Base-by-base conservation (phyloP, 2,113 vertebrate species). In the Macrotus californicus region DNA sequence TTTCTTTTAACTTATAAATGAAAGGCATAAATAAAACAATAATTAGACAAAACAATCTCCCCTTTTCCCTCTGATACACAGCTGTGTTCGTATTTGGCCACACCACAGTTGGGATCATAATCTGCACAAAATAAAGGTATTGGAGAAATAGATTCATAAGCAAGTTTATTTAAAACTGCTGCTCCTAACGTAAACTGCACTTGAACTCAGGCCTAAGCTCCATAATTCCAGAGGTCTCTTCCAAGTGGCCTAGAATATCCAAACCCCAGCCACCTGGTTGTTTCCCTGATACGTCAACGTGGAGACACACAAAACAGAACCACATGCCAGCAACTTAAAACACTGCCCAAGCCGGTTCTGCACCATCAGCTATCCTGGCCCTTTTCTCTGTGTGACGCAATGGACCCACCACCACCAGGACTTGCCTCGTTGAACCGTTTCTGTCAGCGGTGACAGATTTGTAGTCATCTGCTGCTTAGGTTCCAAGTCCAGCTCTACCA, bases 111-210 rank as follows among this genome's bases (percentile, higher is more conserved):
- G 43, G 72, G 39, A 86, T 77, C 46, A 82, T 89, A 96, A 87
- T 61, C 19, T 56, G 31, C 31, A 91, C 50, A 95, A 93, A 96
- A 97, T 50, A 7, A 70, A 96, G 36, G 24, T 46, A 66, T 41
- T 48, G 52, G n/a, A 77, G 31, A 93, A 95, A 88, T 1, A 50
- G 39, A 21, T 77, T 93, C 77, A 81, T 18, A 75, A 36, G 41
- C 52, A 94, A 86, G 86, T 79, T 76, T 50, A 87, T 48, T 73
- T 86, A 82, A 93, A 95, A 87, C 9, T 43, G 39, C 16, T 61
- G 15, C n/a, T 93, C 59, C 21, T 48, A 29, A 29, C 54, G 15
- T 77, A 61, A 94, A 89, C 6, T 11, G 9, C 13, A 77, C 10
- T 59, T 79, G 41, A 94, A 80, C 39, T 75, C 70, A 82, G 14